Evolutionary conservation across 2,888 invertebrate species (phyloP), one percentile per base, ranked within the genome.

Genomic region (Zhuqinia jingwanae): DNA sequence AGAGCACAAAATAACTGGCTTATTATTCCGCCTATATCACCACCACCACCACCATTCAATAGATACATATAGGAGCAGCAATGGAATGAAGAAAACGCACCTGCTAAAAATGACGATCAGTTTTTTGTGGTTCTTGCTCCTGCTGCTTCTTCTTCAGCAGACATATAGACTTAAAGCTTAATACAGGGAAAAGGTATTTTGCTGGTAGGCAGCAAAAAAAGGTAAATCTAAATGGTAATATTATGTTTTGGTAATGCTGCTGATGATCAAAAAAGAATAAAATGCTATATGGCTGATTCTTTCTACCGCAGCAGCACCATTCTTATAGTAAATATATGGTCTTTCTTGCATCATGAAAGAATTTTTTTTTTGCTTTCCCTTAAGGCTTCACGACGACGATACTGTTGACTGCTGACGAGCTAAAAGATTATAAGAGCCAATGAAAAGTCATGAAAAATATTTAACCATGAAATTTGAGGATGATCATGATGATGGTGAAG

Each of bases 381-480:
- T 75, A 79, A 85, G 79, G 79, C 79, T 85, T 73, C 78, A 27
- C 65, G 53, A 75, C n/a, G 47, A 20, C n/a, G 36, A 36, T 36
- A 36, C 36, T 36, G 36, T 36, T 36, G 5, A 36, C 36, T 36
- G 36, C 36, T 56, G 75, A 56, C 30, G 75, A 56, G 30, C 20
- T 27, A 36, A 11, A 45, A 20, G 58, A 8, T 47, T 15, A 56
- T 10, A 36, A 75, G 36, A 75, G 17, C 42, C 70, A 80, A 80
- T 63, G 85, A 75, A 75, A 85, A 80, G 58, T 85, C 85, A 78
- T 85, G 85, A 85, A 79, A 78, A 70, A 80, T 47, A 58, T 75
- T 75, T 78, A 84, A 76, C 85, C 77, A 73, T 77, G 85, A 85
- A 85, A 85, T 78, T 78, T n/a, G n/a, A n/a, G n/a, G n/a, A n/a